Evolutionary conservation across 2,113 vertebrate genomes (phyloP), one percentile per base, ranked within the genome.

Genomic region (Hepsetus odoe): DNA sequence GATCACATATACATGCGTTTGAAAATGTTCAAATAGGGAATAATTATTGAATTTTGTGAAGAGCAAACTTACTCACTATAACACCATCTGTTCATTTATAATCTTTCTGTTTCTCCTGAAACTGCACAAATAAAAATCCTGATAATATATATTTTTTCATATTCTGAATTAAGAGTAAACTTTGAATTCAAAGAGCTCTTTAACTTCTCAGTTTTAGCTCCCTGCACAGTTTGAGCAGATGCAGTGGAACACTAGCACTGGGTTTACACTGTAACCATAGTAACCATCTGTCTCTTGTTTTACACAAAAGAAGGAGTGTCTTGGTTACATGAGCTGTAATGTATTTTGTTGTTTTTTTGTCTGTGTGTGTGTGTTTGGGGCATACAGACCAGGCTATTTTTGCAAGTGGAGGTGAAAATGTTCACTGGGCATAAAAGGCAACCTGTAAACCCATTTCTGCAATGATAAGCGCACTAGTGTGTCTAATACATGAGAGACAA

Each of bases 191-290:
- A 77, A 46, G 8, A 26, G 28, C 11, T 3, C 28, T 44, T 67
- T 26, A 18, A 38, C 67, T 67, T 66, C 20, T 66, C 55, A 64
- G 46, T 61, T 61, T 70, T 33, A 68, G 20, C 28, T 77, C 32
- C 20, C 11, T 76, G 30, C 56, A 46, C 58, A 35, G 18, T 11
- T 22, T 22, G 66, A 55, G 66, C 51, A 40, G 76, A 77, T 33
- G 40, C 76, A 49, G 51, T 72, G 28, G 33, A 76, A 79, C 58
- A 59, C 49, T 76, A 80, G 70, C 44, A 76, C 72, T 69, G 46
- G 56, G 68, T 82, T 76, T 85, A 73, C 32, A 62, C 35, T 69
- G 77, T 82, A 72, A 73, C 83, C 77, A 84, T 84, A 68, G 76
- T 56, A 80, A 85, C 83, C 77, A 72, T 80, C 51, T 82, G 77